Conservation (phyloP, 2,888 invertebrate genomes). For the Drepanosiphum platanoidis region DNA sequence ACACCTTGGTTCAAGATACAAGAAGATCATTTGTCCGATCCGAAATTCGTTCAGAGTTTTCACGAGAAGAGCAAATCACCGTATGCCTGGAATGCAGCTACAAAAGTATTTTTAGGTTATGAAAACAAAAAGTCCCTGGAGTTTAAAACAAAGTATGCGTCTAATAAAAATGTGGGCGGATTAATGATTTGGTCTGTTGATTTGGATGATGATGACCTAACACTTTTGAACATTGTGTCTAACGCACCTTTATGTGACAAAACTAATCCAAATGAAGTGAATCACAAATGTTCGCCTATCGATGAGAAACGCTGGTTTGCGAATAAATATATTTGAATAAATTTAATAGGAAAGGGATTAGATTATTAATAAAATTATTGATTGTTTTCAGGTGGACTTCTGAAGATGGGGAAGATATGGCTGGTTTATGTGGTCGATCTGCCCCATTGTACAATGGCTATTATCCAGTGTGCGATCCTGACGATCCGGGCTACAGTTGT, state of each 20-base stretch:
- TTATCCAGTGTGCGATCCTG: slow-evolving; percentile 64
- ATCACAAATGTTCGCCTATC: slow-evolving; percentile 63
- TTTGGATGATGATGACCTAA: slow-evolving; percentile 62
- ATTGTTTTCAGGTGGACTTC: slow-evolving; percentile 62
- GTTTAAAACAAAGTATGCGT: slow-evolving; percentile 62
- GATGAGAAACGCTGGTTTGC: slow-evolving; percentile 63
- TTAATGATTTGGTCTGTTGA: slow-evolving; percentile 63
- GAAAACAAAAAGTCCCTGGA: slow-evolving; percentile 62
- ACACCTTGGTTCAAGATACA: slow-evolving; percentile 62
- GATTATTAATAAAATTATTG: background rate
- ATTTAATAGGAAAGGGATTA: background rate
- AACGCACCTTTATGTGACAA: slow-evolving; percentile 57
- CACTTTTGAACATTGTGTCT: slow-evolving; percentile 58
- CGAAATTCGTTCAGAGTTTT: slow-evolving; percentile 55
- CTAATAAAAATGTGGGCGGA: slow-evolving; percentile 63
- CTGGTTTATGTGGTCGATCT: slow-evolving; percentile 63
- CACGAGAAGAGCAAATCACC: slow-evolving; percentile 62
- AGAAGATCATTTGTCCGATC: slow-evolving; percentile 58
- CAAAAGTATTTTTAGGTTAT: slow-evolving; percentile 62
- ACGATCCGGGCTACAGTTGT: slow-evolving; percentile 64
- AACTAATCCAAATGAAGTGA: slow-evolving; percentile 58
- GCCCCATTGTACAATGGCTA: slow-evolving; percentile 64
- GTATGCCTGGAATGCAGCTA: slow-evolving; percentile 62
- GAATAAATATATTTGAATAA: background rate
- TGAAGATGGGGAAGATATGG: slow-evolving; percentile 63